phyloP scores from a whole-genome alignment of 2,888 invertebrate genomes.

The Dryobota labecula region DNA sequence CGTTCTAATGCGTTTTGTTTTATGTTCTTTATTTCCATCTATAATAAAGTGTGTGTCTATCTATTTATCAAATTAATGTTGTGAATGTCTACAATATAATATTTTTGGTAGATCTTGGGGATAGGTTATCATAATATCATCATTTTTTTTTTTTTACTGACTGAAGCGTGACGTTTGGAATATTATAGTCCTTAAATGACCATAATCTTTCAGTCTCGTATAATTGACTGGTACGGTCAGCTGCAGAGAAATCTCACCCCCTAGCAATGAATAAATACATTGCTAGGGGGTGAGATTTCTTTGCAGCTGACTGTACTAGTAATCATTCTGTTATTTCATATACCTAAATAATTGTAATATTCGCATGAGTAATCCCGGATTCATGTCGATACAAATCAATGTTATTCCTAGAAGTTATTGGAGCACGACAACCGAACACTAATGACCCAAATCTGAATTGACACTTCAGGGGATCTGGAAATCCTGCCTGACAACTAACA shows the following conservation, averaged over 20 bases:
- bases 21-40: neutral
- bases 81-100: neutral
- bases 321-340: neutral
- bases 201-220: too few relatives aligned
- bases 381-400: neutral
- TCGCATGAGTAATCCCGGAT: neutral
- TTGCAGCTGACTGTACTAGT: too few relatives aligned
- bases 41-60: neutral
- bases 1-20: conserved; percentile 9
- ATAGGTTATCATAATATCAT: neutral
- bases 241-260: too few relatives aligned
- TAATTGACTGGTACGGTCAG: too few relatives aligned
- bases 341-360: neutral
- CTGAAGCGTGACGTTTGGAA: neutral
- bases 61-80: neutral
- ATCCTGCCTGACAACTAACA: neutral
- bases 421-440: conserved; percentile 12
- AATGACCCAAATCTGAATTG: conserved; percentile 42
- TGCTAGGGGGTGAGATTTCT: too few relatives aligned
- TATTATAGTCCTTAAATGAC: neutral
- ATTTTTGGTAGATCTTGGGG: neutral
- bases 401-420: conserved; percentile 35
- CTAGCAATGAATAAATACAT: too few relatives aligned
- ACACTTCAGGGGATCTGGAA: conserved; percentile 24
- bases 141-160: too few relatives aligned